A percentile compares a stretch with the other conserved stretches of the same genome.
Evolutionary conservation across 2,888 invertebrate genomes (phyloP).

Genomic region (Cenopis cana): DNA sequence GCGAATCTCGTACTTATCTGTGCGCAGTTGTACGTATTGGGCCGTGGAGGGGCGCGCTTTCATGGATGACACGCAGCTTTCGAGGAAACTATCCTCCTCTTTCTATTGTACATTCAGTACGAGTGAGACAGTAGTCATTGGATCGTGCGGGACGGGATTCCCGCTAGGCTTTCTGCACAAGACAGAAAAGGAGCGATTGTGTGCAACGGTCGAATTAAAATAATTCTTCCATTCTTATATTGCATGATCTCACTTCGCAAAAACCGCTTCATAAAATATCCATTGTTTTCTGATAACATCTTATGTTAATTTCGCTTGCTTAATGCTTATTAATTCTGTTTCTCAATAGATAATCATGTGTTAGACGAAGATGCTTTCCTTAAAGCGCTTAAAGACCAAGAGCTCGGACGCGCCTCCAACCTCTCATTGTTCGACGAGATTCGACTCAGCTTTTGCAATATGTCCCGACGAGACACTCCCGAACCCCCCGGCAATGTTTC

Average conservation of each 20-base stretch:
- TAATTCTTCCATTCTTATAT: background rate
- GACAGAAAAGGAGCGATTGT: background rate
- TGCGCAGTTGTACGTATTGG: too few relatives aligned
- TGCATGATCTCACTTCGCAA: background rate
- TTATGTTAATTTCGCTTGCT: slow-evolving; percentile 26
- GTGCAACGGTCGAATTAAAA: background rate
- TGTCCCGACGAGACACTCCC: slow-evolving; percentile 57
- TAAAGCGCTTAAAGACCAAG: slow-evolving; percentile 65
- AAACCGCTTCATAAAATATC: background rate
- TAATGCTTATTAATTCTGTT: slow-evolving; percentile 43
- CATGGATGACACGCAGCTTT: too few relatives aligned
- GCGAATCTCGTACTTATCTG: too few relatives aligned
- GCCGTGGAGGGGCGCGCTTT: too few relatives aligned
- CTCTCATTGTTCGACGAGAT: slow-evolving; percentile 78
- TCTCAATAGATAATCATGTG: slow-evolving; percentile 67
- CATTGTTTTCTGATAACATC: background rate
- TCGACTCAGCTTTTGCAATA: slow-evolving; percentile 69
- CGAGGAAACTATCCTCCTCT: too few relatives aligned
- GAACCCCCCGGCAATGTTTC: slow-evolving; percentile 69
- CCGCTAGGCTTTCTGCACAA: background rate
- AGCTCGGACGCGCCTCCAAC: slow-evolving; percentile 71
- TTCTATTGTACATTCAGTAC: too few relatives aligned
- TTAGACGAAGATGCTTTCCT: slow-evolving; percentile 76
- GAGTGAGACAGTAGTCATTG: too few relatives aligned
- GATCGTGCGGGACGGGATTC: background rate